Conservation (phyloP, 2,113 vertebrate species). For the Pachycephala philippinensis region DNA sequence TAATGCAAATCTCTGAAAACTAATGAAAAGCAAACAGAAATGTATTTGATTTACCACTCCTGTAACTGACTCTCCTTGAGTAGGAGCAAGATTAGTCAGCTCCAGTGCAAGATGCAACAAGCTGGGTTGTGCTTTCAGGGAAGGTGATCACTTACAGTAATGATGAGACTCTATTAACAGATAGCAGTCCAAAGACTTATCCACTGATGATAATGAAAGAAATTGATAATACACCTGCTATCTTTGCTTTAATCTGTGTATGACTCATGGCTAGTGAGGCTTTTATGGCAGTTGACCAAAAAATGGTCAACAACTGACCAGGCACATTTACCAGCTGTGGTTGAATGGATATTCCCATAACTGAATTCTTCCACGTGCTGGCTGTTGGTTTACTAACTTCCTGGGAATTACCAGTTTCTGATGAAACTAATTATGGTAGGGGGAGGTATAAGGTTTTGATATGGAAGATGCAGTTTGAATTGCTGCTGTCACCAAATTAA, state of each 20-base stretch:
- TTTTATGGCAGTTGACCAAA: neutral
- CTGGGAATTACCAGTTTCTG: neutral
- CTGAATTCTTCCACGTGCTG: neutral
- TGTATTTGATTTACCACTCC: slow-evolving; percentile 44
- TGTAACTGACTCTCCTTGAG: slow-evolving; percentile 11
- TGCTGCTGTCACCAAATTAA: neutral
- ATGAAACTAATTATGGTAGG: neutral
- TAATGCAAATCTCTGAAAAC: slow-evolving; percentile 35
- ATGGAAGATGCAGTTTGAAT: neutral
- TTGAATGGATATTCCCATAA: neutral
- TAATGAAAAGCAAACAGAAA: slow-evolving; percentile 49
- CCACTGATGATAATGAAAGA: neutral
- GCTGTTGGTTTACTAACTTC: neutral
- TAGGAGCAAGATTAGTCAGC: neutral
- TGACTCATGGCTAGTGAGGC: neutral
- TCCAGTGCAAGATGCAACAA: slow-evolving; percentile 7
- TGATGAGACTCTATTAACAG: neutral
- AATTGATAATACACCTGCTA: neutral
- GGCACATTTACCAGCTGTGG: neutral
- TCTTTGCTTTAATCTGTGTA: neutral
- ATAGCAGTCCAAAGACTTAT: neutral
- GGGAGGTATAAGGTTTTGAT: neutral
- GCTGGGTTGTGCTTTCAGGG: neutral
- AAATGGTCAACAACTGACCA: neutral
- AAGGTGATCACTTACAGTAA: neutral